Evolutionary conservation across 2,888 invertebrate genomes (phyloP), one percentile per base, ranked within the genome.

Genomic region (Aleiodes testaceus): DNA sequence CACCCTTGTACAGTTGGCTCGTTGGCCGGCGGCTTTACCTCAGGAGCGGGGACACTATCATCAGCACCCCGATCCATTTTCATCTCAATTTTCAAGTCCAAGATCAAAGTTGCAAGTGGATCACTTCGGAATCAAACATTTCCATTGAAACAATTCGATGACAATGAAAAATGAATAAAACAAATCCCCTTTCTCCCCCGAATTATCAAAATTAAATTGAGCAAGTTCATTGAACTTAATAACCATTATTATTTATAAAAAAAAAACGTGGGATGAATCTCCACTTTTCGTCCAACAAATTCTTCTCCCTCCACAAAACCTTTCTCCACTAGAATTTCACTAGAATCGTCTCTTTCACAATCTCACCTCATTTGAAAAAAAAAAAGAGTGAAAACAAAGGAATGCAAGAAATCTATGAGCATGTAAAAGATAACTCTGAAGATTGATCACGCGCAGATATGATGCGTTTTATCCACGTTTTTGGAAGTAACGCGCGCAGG

Each of bases 1-100:
- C 79, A 82, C 83, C 84, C 85, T 80, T 84, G 81, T 79, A 79
- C 78, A 70, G 69, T 73, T 72, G 74, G 63, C 52, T 75, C 79
- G 78, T 74, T 55, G 50, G 73, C 75, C 76, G 77, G 72, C 75
- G 78, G 79, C 79, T 78, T 53, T 11, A 44, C 26, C 12, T 26
- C 77, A 78, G 75, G 75, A 72, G 71, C 75, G 78, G 63, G 36
- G 6, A 16, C 36, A 59, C 36, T 14, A 9, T 0, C 36, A 14
- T n/a, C 3, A 59, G 59, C 7, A 42, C 59, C 59, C 59, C 36
- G 36, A 36, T 36, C 9, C 36, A 36, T 36, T 36, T 36, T 36
- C 42, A 18, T 36, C 42, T 20, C 7, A 50, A 42, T 59, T 59
- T 36, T 16, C 36, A 42, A 16, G 11, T 0, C 59, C 36, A 42